These are phyloP conservation scores for Drosophila pseudoobscura DNA, from an alignment of 1,140 invertebrate species.

Conservation along the genomic window DNA sequence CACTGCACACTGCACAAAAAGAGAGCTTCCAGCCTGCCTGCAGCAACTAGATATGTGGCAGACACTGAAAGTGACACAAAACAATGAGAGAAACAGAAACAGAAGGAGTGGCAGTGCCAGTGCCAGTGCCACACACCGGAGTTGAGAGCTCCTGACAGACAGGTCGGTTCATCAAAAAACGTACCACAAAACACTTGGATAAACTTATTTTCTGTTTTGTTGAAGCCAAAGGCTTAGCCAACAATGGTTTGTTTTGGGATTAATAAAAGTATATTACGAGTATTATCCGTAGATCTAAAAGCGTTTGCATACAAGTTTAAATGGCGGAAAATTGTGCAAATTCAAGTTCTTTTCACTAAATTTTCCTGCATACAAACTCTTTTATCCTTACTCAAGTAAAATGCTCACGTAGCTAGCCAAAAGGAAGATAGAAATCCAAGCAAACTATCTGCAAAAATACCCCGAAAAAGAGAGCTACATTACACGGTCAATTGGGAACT, in stretches of 20 bases:
- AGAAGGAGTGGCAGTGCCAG: conserved; percentile 1
- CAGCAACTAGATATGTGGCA: conserved; percentile 32
- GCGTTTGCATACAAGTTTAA: conserved; percentile 14
- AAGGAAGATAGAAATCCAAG: conserved; percentile 16
- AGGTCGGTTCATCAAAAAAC: conserved; percentile 36
- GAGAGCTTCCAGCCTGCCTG: conserved; percentile 32
- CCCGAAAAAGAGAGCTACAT: conserved; percentile 36
- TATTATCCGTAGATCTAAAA: too few species aligned
- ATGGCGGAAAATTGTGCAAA: conserved; percentile 23
- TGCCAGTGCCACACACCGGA: conserved; percentile 15
- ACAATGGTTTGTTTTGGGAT: too few species aligned
- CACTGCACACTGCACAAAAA: conserved; percentile 38
- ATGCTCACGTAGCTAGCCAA: conserved; percentile 39
- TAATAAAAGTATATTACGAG: too few species aligned
- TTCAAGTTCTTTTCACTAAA: conserved; percentile 14
- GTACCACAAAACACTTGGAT: conserved; percentile 27
- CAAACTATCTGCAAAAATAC: conserved; percentile 34
- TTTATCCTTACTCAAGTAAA: conserved; percentile 22
- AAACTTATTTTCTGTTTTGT: conserved; percentile 16
- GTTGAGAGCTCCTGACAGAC: conserved; percentile 34
- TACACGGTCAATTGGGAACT: conserved; percentile 61
- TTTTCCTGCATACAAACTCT: conserved; percentile 13
- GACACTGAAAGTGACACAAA: conserved; percentile 21
- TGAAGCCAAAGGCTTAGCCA: not conserved
- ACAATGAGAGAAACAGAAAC: conserved; percentile 3